Evolutionary conservation across 1,140 invertebrate genomes (phyloP).

Genomic region (Diachasmimorpha longicaudata): DNA sequence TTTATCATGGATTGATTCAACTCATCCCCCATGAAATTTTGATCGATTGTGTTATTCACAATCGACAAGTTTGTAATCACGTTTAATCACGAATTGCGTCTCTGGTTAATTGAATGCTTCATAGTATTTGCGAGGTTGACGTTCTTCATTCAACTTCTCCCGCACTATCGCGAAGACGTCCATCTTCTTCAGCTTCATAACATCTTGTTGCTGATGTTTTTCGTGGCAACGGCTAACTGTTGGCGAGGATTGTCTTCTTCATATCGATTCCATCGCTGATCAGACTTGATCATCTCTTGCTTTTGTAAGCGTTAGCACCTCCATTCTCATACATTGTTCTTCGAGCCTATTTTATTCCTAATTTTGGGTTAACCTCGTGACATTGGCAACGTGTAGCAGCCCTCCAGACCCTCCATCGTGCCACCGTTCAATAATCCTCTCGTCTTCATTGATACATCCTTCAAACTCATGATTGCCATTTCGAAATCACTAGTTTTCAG

Average conservation of each 20-base stretch:
- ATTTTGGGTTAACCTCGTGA: background rate
- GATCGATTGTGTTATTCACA: background rate
- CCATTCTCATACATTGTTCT: background rate
- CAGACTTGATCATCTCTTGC: background rate
- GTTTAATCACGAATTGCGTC: background rate
- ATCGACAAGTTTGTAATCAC: background rate
- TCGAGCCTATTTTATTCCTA: background rate
- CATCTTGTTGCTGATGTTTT: background rate
- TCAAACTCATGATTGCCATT: background rate
- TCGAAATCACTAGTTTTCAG: background rate
- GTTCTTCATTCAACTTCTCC: background rate
- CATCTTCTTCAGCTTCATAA: background rate
- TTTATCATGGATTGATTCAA: background rate
- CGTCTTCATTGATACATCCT: slow-evolving; percentile 5
- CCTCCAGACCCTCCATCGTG: slow-evolving; percentile 53
- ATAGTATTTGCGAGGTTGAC: background rate
- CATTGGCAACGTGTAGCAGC: slow-evolving; percentile 54
- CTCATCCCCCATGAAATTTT: background rate
- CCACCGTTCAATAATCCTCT: slow-evolving; percentile 34
- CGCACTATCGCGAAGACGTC: background rate
- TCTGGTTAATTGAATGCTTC: background rate
- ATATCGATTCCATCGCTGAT: background rate
- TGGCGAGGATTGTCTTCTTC: background rate
- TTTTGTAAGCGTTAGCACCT: background rate
- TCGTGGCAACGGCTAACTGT: background rate